Base-by-base conservation (phyloP, 2,113 vertebrate species). In the Coreoperca whiteheadi region DNA sequence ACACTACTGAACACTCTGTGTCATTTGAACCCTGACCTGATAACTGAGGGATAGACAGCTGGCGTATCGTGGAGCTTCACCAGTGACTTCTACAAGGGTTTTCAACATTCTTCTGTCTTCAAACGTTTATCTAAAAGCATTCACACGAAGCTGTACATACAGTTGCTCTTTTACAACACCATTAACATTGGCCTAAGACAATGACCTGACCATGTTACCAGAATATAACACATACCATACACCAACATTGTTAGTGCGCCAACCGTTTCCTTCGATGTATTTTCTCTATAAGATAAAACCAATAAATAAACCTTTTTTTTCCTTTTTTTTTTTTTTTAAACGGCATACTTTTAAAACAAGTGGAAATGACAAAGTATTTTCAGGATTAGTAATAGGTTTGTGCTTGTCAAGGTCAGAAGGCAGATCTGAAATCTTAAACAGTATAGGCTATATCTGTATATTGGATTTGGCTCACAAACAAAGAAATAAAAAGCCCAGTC, bases 321-420 rank as follows among this genome's bases (percentile, higher is more conserved):
- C 51, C 21, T 3, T 23, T 60, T 23, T 37, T 51, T 39, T 48
- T 37, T 46, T 43, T 57, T 6, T 82, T 81, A 92, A 90, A 83
- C 4, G 43, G 74, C 85, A 89, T 69, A 88, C 66, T 74, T 88
- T 94, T 88, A 93, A 94, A 93, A 94, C 85, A 93, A 87, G 79
- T 92, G 90, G 76, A 94, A 94, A 92, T 89, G 84, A 95, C 86
- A 90, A 87, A 91, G 85, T 82, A 79, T 94, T 83, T 91, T 89
- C 84, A 94, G 91, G 89, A 92, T 94, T 93, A 94, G 90, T 95
- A 93, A 94, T 92, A 95, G 92, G 92, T 95, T 96, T 96, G 96
- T 96, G 96, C 96, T 96, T 96, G 94, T 96, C 95, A 95, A 94
- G 93, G 93, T 96, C 95, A 94, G 94, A 96, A 96, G 95, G 96